Evolutionary conservation across 2,888 invertebrate species (phyloP).

Genomic region (Carpatolechia fugitivella): DNA sequence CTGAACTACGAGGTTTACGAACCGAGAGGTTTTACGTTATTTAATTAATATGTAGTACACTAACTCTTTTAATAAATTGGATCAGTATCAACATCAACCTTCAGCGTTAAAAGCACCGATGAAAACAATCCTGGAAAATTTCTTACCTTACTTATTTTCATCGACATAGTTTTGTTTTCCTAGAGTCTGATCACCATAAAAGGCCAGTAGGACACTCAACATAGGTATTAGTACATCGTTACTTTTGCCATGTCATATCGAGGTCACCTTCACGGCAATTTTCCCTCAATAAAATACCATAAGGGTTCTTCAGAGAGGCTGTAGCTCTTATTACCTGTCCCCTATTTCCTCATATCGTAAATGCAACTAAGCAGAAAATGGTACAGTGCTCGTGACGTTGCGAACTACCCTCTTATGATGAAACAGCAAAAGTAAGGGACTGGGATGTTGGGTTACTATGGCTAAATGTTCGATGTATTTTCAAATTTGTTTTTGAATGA

Average conservation of each 20-base stretch:
- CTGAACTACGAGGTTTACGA: no score
- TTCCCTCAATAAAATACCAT: not conserved
- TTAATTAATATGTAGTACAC: no score
- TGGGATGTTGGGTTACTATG: not conserved
- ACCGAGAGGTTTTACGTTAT: no score
- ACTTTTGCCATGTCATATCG: not conserved
- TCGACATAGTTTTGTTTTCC: no score
- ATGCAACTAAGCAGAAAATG: constrained; percentile 22
- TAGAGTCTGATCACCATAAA: no score
- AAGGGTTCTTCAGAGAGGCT: constrained; percentile 13
- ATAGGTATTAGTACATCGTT: not conserved
- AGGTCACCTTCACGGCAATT: constrained; percentile 1
- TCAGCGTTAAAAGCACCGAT: no score
- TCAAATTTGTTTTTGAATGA: no score
- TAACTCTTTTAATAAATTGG: no score
- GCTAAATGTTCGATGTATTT: no score
- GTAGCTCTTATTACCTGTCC: constrained; percentile 15
- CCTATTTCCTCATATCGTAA: constrained; percentile 9
- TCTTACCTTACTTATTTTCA: no score
- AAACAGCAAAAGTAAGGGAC: not conserved
- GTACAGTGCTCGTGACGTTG: constrained; percentile 11
- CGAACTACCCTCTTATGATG: not conserved
- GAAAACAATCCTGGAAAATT: no score
- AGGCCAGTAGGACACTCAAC: not conserved
- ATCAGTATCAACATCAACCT: no score